A percentile compares a stretch with the other conserved stretches of the same genome.
Conservation (phyloP, 2,113 vertebrate genomes). For the Aegithalos caudatus region DNA sequence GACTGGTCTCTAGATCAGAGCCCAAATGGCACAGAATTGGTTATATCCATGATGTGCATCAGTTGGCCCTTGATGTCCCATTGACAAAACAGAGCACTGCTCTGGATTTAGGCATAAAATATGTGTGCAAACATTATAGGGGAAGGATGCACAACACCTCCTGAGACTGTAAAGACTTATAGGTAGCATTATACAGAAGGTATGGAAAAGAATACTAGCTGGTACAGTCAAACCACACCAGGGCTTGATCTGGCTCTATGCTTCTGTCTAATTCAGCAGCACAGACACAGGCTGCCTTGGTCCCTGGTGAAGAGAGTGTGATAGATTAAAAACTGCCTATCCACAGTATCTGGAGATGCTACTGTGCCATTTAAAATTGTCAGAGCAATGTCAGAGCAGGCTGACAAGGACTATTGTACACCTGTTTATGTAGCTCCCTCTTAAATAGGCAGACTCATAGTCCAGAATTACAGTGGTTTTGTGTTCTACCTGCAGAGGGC, state of each 20-base stretch:
- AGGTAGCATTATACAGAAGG: neutral
- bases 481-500: conserved; percentile 48
- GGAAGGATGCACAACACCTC: neutral
- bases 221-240: neutral
- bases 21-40: neutral
- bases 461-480: neutral
- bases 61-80: neutral
- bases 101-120: neutral
- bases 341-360: neutral
- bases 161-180: accelerated
- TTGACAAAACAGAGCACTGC: neutral
- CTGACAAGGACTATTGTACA: neutral
- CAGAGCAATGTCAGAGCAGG: neutral
- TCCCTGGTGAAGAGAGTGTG: neutral
- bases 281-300: neutral
- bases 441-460: neutral
- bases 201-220: neutral
- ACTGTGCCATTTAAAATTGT: neutral
- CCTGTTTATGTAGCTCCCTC: neutral
- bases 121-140: neutral
- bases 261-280: neutral
- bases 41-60: neutral
- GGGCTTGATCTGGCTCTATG: neutral
- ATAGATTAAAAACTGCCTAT: neutral
- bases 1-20: neutral